Evolutionary conservation across 2,113 vertebrate species (phyloP), one percentile per base, ranked within the genome.

Genomic region (Eonycteris spelaea): DNA sequence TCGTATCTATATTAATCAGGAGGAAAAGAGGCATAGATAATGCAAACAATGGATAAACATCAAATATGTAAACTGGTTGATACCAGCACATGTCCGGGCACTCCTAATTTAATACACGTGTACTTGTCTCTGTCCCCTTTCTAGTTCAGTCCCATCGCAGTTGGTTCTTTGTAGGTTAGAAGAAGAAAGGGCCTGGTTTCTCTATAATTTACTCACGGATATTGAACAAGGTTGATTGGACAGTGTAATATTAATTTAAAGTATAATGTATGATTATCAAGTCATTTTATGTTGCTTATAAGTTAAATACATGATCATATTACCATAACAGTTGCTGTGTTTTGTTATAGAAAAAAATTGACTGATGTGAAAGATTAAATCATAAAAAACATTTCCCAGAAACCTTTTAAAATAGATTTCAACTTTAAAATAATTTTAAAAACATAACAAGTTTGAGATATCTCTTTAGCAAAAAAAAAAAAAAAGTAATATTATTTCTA

Each of bases 301-400:
- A 79, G 48, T 86, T 97, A 95, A 95, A 87, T 61, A 85, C 77
- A 48, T 77, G 35, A 82, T 92, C 7, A 15, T 90, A 93, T 68
- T 89, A 95, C 43, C 65, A 12, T 68, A 93, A 95, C 15, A 68
- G 92, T 35, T 95, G 78, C 24, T 91, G 82, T 83, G n/a, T 78
- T 86, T 95, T 86, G 95, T 35, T 14, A 83, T 65, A 55, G 74
- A 85, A 96, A 95, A 90, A 48, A 94, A 67, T 70, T 93, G 43
- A 92, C 18, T 40, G 71, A 90, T 48, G 51, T 91, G 94, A 84
- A 87, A 91, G 18, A 90, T 57, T 87, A 94, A 95, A 78, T 84
- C 45, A 88, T 80, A 94, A 97, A 97, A 97, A 92, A 88, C 22
- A 85, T 91, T 97, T 85, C 51, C 43, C n/a, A 84, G 14, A 90